A percentile compares a stretch with the other conserved stretches of the same genome.
Conservation (phyloP, 30 jellyfish, hydroid and myxozoan genomes). For the Aurelia aurita region DNA sequence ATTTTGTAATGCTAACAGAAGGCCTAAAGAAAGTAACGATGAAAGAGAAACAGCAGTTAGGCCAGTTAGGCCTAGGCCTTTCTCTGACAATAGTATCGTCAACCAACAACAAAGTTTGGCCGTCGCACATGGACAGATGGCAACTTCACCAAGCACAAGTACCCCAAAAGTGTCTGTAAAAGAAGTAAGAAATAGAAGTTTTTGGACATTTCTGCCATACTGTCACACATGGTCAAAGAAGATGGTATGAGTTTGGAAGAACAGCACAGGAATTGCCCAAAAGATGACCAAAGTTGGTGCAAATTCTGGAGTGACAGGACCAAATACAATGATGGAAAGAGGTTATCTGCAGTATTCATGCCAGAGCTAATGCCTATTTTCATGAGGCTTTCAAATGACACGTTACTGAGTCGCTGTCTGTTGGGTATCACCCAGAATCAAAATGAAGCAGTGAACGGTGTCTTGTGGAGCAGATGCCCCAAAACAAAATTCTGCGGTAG, state of each 20-base stretch:
- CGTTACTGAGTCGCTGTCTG: slow-evolving; percentile 13
- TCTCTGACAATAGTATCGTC: not conserved
- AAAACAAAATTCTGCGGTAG: slow-evolving; percentile 33
- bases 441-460: slow-evolving; percentile 28
- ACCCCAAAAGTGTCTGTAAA: not conserved
- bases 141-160: not conserved
- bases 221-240: too few relatives aligned
- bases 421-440: slow-evolving; percentile 48
- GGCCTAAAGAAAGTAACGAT: not conserved
- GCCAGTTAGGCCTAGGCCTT: slow-evolving; percentile 2
- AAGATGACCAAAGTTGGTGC: slow-evolving; percentile 22
- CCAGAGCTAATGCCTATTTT: slow-evolving; percentile 27
- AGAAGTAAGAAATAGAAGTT: not conserved
- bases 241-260: not conserved
- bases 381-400: slow-evolving; percentile 22
- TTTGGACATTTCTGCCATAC: too few relatives aligned
- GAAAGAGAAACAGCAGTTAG: too few relatives aligned
- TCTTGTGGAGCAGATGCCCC: slow-evolving; percentile 27
- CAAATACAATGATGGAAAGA: not conserved
- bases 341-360: slow-evolving; percentile 9
- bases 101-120: not conserved
- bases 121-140: not conserved
- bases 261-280: slow-evolving; percentile 25
- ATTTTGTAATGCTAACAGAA: not conserved
- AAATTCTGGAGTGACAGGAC: slow-evolving; percentile 22